Base-by-base conservation (phyloP, 2,888 invertebrate species). In the Ochlodes sylvanus region DNA sequence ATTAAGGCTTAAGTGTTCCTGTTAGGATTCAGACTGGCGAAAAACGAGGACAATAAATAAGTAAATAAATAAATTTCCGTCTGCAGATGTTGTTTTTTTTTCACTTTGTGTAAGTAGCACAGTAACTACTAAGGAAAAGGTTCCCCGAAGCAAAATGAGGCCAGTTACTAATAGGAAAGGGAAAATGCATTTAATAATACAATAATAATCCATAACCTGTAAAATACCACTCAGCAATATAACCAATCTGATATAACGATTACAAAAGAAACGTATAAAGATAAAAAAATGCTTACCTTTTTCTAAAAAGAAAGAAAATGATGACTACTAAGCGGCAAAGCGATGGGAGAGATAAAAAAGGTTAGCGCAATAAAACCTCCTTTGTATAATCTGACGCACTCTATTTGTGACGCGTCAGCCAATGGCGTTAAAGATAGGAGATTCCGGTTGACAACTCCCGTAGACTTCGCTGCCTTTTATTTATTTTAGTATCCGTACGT, bases 301-400 rank as follows among this genome's bases (percentile, higher is more conserved):
- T 50, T 50, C 50, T 19, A 19, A 50, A 50, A 50, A 47, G 17
- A 50, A 50, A 50, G 50, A 50, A 50, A 50, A 50, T 50, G 50
- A 50, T 50, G 50, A 50, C 19, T 50, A 19, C 50, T 50, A n/a
- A 17, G 38, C 14, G 58, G 21, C 58, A 58, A n/a, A 19, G 21
- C 58, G 42, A 56, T 34, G 56, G 34, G 5, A 58, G 41, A 58
- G 41, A 58, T 58, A 58, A 58, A 58, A 58, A 58, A 58, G 58
- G 58, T 42, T 58, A 21, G 42, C 58, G 58, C 41, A 57, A 42
- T 57, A 58, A 58, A 58, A 27, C 42, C 58, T 56, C 56, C 34
- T 58, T 58, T 41, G 58, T 58, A 42, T 58, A 58, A 58, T 58
- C 58, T 21, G 42, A 21, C 42, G 42, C 42, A 58, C 58, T 58